Evolutionary conservation across 2,888 invertebrate species (phyloP), one percentile per base, ranked within the genome.

Genomic region (Poecilus cupreus): DNA sequence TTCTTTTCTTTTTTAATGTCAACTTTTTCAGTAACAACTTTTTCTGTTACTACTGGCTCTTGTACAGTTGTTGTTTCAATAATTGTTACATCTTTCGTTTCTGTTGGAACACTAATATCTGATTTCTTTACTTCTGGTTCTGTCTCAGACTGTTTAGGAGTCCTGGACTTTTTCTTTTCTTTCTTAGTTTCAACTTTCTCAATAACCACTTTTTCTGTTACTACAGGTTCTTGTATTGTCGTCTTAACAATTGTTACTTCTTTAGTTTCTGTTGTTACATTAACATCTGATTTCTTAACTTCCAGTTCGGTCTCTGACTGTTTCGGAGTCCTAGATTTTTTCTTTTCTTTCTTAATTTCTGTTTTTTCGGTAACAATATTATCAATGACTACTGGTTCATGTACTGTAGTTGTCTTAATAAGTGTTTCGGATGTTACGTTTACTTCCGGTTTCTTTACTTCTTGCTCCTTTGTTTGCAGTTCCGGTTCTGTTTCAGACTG

Each of bases 351-450:
- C 68, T 2, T 68, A 13, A 18, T 16, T 3, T 2, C 13, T n/a
- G 10, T 0, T 60, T 24, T 60, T 32, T 37, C 70, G 6, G 39
- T 13, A 39, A 10, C 18, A 16, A 39, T 60, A 13, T n/a, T n/a
- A n/a, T 11, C 20, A 10, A 26, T 37, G 60, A 60, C 20, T 39
- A 37, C 43, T 32, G 20, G 1, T 8, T 13, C 16, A 13, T 0
- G 1, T 37, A 57, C 79, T 24, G 39, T 54, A n/a, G 57, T 57
- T 3, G 24, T 20, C 10, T 57, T 22, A 18, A 22, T 76, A 64
- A 43, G 43, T 88, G 4, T 86, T 84, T 81, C 88, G 89, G 57
- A n/a, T 13, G 5, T 88, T 85, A 85, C 90, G 89, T 85, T 90
- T 88, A 10, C 89, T 87, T 24, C 86, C 43, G 86, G 86, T 83